A percentile compares a stretch with the other conserved stretches of the same genome.
Evolutionary conservation across 2,113 vertebrate species (phyloP).

Genomic region (Colinus virginianus): DNA sequence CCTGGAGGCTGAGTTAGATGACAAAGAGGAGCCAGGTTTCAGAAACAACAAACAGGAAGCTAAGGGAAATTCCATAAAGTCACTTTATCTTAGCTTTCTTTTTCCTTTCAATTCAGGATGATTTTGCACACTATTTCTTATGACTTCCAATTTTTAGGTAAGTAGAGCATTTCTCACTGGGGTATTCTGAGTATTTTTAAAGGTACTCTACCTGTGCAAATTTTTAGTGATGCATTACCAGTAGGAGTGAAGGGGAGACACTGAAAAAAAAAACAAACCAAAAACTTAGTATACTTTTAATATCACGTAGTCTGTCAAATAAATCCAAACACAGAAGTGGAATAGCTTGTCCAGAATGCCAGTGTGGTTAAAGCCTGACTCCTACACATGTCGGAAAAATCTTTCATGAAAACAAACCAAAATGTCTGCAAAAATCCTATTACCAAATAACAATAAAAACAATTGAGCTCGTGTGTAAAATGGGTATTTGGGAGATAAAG

Average conservation of each 20-base stretch:
- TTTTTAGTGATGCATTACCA: neutral
- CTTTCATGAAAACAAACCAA: neutral
- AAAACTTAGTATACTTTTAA: neutral
- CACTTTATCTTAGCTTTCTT: neutral
- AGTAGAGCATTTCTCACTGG: neutral
- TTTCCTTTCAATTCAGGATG: neutral
- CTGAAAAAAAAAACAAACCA: fast-evolving
- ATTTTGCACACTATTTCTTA: neutral
- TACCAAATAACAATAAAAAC: neutral
- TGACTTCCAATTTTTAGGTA: neutral
- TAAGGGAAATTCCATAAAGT: neutral
- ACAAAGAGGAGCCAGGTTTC: fast-evolving
- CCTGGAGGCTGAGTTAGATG: neutral
- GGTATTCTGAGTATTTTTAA: neutral
- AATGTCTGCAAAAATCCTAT: neutral
- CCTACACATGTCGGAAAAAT: neutral
- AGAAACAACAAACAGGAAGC: neutral
- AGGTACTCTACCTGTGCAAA: neutral
- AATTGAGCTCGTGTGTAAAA: neutral
- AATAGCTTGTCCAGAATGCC: neutral
- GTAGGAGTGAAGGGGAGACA: neutral
- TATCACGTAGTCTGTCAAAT: neutral
- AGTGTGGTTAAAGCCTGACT: neutral
- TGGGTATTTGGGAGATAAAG: neutral
- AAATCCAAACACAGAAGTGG: neutral